A percentile compares a stretch with the other conserved stretches of the same genome.
phyloP scores from a whole-genome alignment of 1,140 invertebrate genomes.

The Drosophila pandora region DNA sequence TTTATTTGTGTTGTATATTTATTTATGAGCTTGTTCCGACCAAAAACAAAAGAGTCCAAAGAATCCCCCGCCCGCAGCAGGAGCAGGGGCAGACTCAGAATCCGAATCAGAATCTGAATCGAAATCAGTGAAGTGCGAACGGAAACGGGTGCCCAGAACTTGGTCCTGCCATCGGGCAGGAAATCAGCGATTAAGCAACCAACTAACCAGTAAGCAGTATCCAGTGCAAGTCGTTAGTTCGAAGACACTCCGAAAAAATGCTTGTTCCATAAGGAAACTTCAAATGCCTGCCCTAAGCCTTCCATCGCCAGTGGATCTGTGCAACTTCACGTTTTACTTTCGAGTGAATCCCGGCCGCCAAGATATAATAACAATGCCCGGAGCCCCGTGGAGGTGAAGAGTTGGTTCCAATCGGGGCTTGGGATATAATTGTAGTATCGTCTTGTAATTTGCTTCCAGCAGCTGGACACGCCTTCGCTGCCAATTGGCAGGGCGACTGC shows the following conservation, averaged over 20 bases:
- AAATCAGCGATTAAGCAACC: conserved; percentile 79
- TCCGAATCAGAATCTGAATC: not conserved
- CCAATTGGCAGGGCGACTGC: conserved; percentile 52
- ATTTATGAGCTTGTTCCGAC: conserved; percentile 77
- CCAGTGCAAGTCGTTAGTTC: conserved; percentile 10
- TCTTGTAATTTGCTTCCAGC: conserved; percentile 73
- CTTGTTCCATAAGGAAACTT: too few relatives aligned
- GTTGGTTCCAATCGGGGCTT: conserved; percentile 36
- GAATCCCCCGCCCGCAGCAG: conserved; percentile 8
- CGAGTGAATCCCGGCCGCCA: not conserved
- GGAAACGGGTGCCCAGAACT: conserved; percentile 71
- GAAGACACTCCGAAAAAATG: not conserved
- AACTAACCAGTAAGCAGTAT: conserved; percentile 57
- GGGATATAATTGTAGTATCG: conserved; percentile 74
- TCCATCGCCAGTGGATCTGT: conserved; percentile 53
- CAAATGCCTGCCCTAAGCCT: conserved; percentile 42
- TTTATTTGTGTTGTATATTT: conserved; percentile 79
- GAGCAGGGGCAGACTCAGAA: conserved; percentile 31
- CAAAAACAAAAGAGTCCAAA: conserved; percentile 65
- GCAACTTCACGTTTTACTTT: conserved; percentile 79
- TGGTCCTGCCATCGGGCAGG: conserved; percentile 68
- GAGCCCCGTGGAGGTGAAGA: conserved; percentile 1
- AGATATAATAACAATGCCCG: conserved; percentile 58
- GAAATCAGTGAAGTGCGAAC: conserved; percentile 76
- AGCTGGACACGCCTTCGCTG: conserved; percentile 43